Evolutionary conservation across 2,113 vertebrate genomes (phyloP).

Genomic region (Pelobates fuscus): DNA sequence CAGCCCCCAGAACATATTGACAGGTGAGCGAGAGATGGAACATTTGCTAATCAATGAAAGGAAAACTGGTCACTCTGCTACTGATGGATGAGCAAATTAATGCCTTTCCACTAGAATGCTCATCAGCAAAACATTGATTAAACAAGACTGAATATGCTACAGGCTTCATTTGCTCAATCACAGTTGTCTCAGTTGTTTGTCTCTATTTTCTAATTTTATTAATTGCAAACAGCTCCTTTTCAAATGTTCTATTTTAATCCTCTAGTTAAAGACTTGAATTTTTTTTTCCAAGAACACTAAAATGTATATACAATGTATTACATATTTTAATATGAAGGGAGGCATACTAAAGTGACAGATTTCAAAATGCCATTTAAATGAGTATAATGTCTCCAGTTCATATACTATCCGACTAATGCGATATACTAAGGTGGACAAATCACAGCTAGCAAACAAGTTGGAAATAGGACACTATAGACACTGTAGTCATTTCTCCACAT

Average conservation of each 20-base stretch:
- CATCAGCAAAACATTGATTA: slow-evolving; percentile 47
- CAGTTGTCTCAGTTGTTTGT: slow-evolving; percentile 41
- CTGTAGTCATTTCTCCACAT: too few species aligned
- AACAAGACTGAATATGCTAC: slow-evolving; percentile 39
- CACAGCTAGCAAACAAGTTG: too few species aligned
- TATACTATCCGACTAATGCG: too few species aligned
- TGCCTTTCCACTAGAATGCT: slow-evolving; percentile 46
- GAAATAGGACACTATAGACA: too few species aligned
- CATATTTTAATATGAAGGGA: too few species aligned
- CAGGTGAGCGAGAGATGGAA: slow-evolving; percentile 43
- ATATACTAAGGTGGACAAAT: too few species aligned
- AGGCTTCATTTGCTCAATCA: slow-evolving; percentile 48
- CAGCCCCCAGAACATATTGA: slow-evolving; percentile 35
- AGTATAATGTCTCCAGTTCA: too few species aligned
- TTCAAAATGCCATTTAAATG: too few species aligned
- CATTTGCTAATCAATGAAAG: slow-evolving; percentile 47
- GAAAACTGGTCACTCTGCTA: slow-evolving; percentile 42
- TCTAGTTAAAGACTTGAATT: too few species aligned
- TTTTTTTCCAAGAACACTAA: too few species aligned
- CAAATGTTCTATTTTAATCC: background rate
- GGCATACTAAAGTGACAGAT: too few species aligned
- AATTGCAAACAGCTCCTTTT: slow-evolving; percentile 25
- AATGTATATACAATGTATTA: too few species aligned
- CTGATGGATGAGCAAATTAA: slow-evolving; percentile 50
- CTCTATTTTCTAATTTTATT: slow-evolving; percentile 45